These are phyloP conservation scores for Acrossocheilus fasciatus DNA, from an alignment of 2,797 vertebrate genomes.

Conservation along the genomic window DNA sequence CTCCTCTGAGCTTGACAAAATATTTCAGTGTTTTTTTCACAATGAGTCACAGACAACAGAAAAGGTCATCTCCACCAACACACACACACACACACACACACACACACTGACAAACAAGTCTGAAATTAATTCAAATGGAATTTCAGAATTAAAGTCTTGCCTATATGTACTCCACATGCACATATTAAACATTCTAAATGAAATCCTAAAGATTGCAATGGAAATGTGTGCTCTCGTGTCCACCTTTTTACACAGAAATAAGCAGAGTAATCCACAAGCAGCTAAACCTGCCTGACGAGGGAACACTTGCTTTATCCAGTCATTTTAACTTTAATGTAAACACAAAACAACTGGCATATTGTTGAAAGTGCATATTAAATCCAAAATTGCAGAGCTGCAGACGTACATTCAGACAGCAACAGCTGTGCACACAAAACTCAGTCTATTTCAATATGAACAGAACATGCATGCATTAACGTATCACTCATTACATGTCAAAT, in stretches of 20 bases:
- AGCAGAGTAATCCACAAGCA: neutral
- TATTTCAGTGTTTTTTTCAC: neutral
- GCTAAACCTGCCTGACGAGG: neutral
- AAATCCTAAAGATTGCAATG: neutral
- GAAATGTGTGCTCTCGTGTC: neutral
- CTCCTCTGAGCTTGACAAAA: neutral
- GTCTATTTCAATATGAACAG: neutral
- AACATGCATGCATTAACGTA: neutral
- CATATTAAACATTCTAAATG: neutral
- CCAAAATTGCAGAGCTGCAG: neutral
- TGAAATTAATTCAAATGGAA: neutral
- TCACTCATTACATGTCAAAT: neutral
- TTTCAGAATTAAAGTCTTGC: neutral
- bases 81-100: neutral
- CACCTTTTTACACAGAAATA: neutral
- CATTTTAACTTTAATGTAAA: neutral
- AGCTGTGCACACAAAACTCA: neutral
- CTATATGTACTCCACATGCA: neutral
- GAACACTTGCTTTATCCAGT: neutral
- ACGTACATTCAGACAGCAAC: neutral
- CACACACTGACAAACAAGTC: neutral
- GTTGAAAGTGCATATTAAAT: neutral
- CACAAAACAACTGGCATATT: neutral
- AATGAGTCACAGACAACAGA: neutral
- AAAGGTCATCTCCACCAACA: neutral